Percentiles rank a stretch among this genome's conserved stretches.
phyloP scores from a whole-genome alignment of 2,113 vertebrate species.

The Anolis sagrei region DNA sequence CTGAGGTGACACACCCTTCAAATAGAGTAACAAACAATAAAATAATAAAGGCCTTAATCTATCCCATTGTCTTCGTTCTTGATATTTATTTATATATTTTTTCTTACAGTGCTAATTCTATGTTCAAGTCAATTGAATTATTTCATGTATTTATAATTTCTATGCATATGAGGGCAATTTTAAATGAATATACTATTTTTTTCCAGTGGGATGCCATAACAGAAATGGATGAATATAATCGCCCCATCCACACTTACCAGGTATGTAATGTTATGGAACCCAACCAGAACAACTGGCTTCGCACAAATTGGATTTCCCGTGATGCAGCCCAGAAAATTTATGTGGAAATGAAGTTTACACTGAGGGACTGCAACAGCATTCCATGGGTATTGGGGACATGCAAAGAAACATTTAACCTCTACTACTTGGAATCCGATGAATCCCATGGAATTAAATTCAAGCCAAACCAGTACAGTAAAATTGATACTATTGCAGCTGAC shows the following conservation, averaged over 20 bases:
- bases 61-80: background rate
- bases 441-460: conserved; percentile 89
- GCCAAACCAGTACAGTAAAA: conserved; percentile 88
- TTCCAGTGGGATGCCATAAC: conserved; percentile 96
- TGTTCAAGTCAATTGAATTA: background rate
- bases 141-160: background rate
- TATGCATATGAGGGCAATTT: background rate
- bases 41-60: background rate
- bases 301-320: conserved; percentile 93
- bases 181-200: conserved; percentile 4
- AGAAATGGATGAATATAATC: conserved; percentile 97
- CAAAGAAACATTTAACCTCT: conserved; percentile 96
- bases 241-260: conserved; percentile 95
- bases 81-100: background rate
- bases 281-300: conserved; percentile 98
- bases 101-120: background rate
- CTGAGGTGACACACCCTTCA: background rate
- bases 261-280: conserved; percentile 97
- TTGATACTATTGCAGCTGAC: conserved; percentile 95
- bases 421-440: conserved; percentile 93
- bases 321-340: conserved; percentile 95
- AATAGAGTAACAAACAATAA: background rate
- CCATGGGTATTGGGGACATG: conserved; percentile 95
- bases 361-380: conserved; percentile 96
- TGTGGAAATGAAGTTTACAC: conserved; percentile 94